Base-by-base conservation (phyloP, 2,113 vertebrate genomes). In the Oncorhynchus clarkii region DNA sequence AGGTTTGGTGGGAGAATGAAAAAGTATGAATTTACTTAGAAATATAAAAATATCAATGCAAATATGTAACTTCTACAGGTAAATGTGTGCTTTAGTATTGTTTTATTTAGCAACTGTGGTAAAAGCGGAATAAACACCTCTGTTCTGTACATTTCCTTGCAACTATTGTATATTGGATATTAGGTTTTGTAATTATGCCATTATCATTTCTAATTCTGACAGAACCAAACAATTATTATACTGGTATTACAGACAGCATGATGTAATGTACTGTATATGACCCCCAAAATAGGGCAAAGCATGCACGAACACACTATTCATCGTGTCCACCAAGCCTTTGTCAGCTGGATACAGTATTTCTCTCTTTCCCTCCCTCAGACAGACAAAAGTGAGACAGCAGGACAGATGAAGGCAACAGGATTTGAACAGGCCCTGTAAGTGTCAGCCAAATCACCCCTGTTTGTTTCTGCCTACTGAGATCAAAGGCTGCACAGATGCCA, bases 391-490 rank as follows among this genome's bases (percentile, higher is more conserved):
- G 54, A 49, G 48, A 26, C 69, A 51, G 69, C 67, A 70, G 51
- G 54, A 26, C 51, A 59, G 16, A n/a, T 31, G 71, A 12, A 31
- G 39, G 71, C 18, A 34, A 34, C 20, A 31, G 27, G 54, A 57
- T 57, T 31, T 60, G 18, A 60, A 31, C 27, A 59, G 26, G 20
- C 24, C 54, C 13, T 22, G 24, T 60, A 34, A 34, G 11, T 72
- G 51, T 72, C 57, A 70, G 4, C 26, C 48, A 57, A 7, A 24
- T 76, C 70, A 72, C 27, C 16, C 72, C 49, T 57, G 71, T 67
- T 73, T 73, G 76, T 72, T 29, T 78, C 62, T 67, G 62, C 27
- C 70, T 27, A 29, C 24, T 13, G 75, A 45, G 76, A 78, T 78
- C 64, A 78, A 73, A 72, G 70, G 8, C 27, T 11, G 66, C 48